Evolutionary conservation across 2,888 invertebrate genomes (phyloP), one percentile per base, ranked within the genome.

Genomic region (Pristionchus entomophagus): DNA sequence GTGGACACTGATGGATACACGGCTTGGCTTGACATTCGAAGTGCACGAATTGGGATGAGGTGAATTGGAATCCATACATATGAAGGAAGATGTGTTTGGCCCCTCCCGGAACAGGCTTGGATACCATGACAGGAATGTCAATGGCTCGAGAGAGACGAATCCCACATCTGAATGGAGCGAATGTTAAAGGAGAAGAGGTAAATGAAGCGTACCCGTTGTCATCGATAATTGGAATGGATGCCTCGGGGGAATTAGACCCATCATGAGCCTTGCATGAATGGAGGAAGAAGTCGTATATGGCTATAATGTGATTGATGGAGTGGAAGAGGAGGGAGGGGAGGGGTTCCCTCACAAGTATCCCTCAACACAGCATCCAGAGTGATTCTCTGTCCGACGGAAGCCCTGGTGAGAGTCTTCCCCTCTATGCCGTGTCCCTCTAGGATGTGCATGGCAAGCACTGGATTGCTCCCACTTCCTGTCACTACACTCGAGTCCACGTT

Each of bases 191-290:
- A 69, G 59, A 59, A 22, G 59, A 59, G 6, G 38, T 35, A 59
- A 19, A 38, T n/a, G n/a, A 26, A 77, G 38, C 69, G 35, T 86
- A 92, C 91, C 93, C 93, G 87, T 92, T 92, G 53, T 89, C 86
- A 86, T 93, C 93, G 49, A 93, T 88, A 41, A 93, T 91, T 82
- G 88, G 88, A 77, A 93, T 90, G 12, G 89, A 88, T 12, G 93
- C 92, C 69, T 93, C 93, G 14, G 91, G 90, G 14, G 90, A 89
- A 83, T 90, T 89, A 26, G 91, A 89, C 8, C 93, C 93, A 81
- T 93, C 93, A 84, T 93, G 92, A 38, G 93, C 93, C 84, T 91
- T 90, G 86, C 93, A 93, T n/a, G 91, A 91, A 86, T 93, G 92
- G 0, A 93, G 92, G 84, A 92, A 92, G 88, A 93, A 92, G 86